Base-by-base conservation (phyloP, 2,888 invertebrate genomes). In the Philopedon plagiatum region DNA sequence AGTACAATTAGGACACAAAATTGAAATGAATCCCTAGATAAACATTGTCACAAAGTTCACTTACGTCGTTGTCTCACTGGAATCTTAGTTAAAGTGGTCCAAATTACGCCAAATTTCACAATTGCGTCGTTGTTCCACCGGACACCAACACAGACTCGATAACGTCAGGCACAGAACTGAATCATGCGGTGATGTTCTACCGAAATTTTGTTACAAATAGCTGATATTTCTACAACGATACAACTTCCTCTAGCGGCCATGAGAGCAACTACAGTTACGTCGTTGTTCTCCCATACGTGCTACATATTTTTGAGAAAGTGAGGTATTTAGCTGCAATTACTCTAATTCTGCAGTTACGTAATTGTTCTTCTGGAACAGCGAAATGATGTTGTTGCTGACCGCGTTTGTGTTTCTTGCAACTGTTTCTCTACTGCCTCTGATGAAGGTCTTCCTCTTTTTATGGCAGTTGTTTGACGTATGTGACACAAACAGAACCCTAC, bases 191-290 rank as follows among this genome's bases (percentile, higher is more conserved):
- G 44, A 44, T 44, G 44, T 44, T 44, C 44, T 44, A 18, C 19
- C 44, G 13, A 44, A 44, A 44, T 19, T 2, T 18, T 19, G 44
- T 19, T 13, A 19, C 44, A 44, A 44, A 44, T 13, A 44, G 44
- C 44, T 44, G 44, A 19, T 44, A 44, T 44, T 44, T 44, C 44
- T 44, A 18, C 44, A 44, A 44, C 44, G 44, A 44, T 13, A 13
- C 44, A 18, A 44, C 44, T n/a, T 44, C 44, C 44, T 44, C 13
- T 44, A 44, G 44, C 44, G 44, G 44, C 44, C 19, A 44, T n/a
- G 15, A 44, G 44, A 18, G 44, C 44, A 44, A 44, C 44, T 44
- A 44, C 44, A 44, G 15, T 44, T 44, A 44, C 44, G 19, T 44
- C 44, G 44, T 44, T 44, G 44, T 44, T 44, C 44, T 19, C 9